Percentiles rank a stretch among this genome's conserved stretches.
Conservation (phyloP, 2,888 invertebrate species). For the Leucozona laternaria region DNA sequence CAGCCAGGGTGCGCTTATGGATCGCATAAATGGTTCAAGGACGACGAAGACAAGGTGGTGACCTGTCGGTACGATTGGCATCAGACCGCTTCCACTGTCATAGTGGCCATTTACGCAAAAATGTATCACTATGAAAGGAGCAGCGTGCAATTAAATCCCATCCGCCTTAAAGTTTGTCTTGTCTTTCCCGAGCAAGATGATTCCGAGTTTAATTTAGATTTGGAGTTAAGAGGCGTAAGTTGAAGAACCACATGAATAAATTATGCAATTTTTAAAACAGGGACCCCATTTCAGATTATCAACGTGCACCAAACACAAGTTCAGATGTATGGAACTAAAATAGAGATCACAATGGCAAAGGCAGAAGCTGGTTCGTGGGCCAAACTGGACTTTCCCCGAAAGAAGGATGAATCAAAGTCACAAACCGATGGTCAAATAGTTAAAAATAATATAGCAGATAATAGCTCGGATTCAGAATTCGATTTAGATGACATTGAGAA, state of each 20-base stretch:
- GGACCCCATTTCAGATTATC: constrained; percentile 87
- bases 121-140: constrained; percentile 92
- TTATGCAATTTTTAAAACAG: not conserved
- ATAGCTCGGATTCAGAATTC: constrained; percentile 86
- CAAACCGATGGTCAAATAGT: constrained; percentile 24
- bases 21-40: constrained; percentile 93
- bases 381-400: constrained; percentile 88
- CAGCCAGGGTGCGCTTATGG: constrained; percentile 96
- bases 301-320: constrained; percentile 89
- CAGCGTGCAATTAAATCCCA: constrained; percentile 91
- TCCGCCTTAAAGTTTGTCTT: constrained; percentile 90
- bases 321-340: constrained; percentile 93
- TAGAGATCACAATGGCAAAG: constrained; percentile 96
- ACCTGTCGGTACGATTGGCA: constrained; percentile 97
- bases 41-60: constrained; percentile 85
- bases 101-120: constrained; percentile 96
- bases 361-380: constrained; percentile 93
- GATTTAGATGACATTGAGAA: constrained; percentile 90
- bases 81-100: constrained; percentile 93
- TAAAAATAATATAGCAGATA: constrained; percentile 79
- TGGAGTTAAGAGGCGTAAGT: constrained; percentile 93
- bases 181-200: constrained; percentile 91
- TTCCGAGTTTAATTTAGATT: constrained; percentile 89
- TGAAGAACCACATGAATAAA: not conserved
- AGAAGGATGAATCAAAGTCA: constrained; percentile 47